These are phyloP conservation scores for Nematopogon swammerdamellus DNA, from an alignment of 2,888 invertebrate genomes.

Conservation along the genomic window DNA sequence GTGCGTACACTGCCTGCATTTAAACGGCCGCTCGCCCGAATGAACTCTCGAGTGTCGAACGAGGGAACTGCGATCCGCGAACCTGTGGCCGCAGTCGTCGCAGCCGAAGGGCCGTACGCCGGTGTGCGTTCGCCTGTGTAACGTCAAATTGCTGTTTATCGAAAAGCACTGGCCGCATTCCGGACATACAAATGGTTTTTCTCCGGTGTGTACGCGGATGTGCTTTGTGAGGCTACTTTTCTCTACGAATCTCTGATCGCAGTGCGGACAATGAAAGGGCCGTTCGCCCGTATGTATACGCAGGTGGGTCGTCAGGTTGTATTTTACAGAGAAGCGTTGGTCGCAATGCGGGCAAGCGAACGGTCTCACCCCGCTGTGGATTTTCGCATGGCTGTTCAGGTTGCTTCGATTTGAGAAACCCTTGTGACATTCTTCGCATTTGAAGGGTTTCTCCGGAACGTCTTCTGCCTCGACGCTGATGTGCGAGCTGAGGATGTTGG, in stretches of 20 bases:
- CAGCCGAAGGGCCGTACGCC: constrained; percentile 56
- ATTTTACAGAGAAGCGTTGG: constrained; percentile 57
- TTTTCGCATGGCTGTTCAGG: neutral
- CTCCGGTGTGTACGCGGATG: neutral
- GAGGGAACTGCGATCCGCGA: constrained; percentile 55
- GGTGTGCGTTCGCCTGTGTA: constrained; percentile 59
- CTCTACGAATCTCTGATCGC: constrained; percentile 63
- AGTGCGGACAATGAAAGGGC: constrained; percentile 54
- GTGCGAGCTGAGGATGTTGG: too few species aligned
- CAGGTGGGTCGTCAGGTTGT: constrained; percentile 58
- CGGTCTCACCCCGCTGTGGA: neutral
- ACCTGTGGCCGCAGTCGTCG: constrained; percentile 58
- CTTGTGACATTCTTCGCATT: neutral
- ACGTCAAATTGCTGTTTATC: constrained; percentile 52
- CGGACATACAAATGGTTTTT: neutral
- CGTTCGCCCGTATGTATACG: constrained; percentile 60
- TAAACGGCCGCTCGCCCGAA: constrained; percentile 60
- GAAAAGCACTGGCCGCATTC: neutral
- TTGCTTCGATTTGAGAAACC: neutral
- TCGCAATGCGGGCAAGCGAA: constrained; percentile 25
- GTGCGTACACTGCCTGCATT: constrained; percentile 54
- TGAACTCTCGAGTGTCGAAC: constrained; percentile 57
- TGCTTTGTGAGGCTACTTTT: constrained; percentile 19
- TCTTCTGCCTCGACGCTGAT: too few species aligned
- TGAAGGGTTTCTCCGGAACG: neutral